phyloP scores from a whole-genome alignment of 2,888 invertebrate species.

The Mactromeris polynyma region DNA sequence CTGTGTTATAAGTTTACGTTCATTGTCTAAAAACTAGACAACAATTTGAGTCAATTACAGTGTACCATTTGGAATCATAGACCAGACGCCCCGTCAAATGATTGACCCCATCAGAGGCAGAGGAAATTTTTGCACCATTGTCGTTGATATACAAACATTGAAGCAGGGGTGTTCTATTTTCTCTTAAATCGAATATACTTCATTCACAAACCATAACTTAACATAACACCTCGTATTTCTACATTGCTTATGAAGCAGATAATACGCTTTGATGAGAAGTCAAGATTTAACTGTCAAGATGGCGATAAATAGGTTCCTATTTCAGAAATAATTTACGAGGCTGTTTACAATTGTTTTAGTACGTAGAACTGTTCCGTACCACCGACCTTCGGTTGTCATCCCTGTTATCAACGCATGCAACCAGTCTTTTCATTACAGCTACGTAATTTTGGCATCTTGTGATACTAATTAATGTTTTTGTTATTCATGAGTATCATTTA shows the following conservation, averaged over 20 bases:
- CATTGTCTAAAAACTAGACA: background rate
- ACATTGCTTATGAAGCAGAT: slow-evolving; percentile 37
- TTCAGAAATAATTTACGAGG: slow-evolving; percentile 51
- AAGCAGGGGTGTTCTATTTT: background rate
- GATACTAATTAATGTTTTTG: slow-evolving; percentile 44
- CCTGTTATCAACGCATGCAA: slow-evolving; percentile 28
- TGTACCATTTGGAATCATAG: too few relatives aligned
- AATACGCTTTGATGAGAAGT: slow-evolving; percentile 20
- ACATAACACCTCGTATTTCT: slow-evolving; percentile 27
- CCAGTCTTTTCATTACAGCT: slow-evolving; percentile 31
- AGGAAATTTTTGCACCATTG: background rate
- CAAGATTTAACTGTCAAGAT: slow-evolving; percentile 50
- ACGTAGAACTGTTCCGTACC: slow-evolving; percentile 28
- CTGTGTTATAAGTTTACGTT: too few relatives aligned
- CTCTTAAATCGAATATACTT: background rate
- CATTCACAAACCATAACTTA: background rate
- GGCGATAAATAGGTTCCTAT: slow-evolving; percentile 28
- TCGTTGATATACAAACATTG: background rate
- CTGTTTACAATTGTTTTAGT: slow-evolving; percentile 20
- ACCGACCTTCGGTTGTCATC: slow-evolving; percentile 37
- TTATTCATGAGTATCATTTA: slow-evolving; percentile 32
- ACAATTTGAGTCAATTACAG: too few relatives aligned
- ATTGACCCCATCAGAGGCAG: too few relatives aligned
- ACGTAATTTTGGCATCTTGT: slow-evolving; percentile 46
- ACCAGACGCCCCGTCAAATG: too few relatives aligned